Evolutionary conservation across 2,113 vertebrate genomes (phyloP), one percentile per base, ranked within the genome.

Genomic region (Chroicocephalus ridibundus): DNA sequence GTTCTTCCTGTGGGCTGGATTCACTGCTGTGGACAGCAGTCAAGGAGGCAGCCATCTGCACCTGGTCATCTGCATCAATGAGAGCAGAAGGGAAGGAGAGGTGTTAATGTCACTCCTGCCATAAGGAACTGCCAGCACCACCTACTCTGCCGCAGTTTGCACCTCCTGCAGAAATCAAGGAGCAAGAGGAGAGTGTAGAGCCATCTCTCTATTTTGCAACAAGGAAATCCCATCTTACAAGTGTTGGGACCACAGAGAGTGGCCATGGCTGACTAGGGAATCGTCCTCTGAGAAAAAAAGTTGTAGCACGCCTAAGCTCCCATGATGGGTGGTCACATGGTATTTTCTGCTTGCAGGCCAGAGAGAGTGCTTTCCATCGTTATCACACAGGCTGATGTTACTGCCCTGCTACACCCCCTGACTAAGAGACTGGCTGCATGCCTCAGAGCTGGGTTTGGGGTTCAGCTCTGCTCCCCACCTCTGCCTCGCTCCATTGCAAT

Each of bases 101-200:
- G 26, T 34, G 42, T 9, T 47, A 44, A 46, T 27, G 11, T 71
- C 62, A 25, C 9, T 62, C 22, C 66, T 79, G 51, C 47, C 38
- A 14, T 15, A 25, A 60, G 31, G n/a, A 68, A 16, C 2, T 0
- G 0, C 16, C 27, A 69, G 47, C n/a, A 65, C 14, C 11, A 44
- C 9, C 22, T 34, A 5, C 20, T 40, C 11, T 54, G n/a, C 5
- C 0, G 0, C 9, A 32, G 31, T 42, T 21, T 40, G 25, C 16
- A 70, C 22, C 10, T 61, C 24, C 40, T 17, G 46, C 11, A 42
- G 66, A 24, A 93, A 17, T 10, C 19, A 17, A 47, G 21, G 55
- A 65, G 10, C 29, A 69, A 49, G 14, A 46, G 15, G 5, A 54
- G 24, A 60, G 11, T 7, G 4, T 10, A 69, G 38, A 84, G 16